phyloP scores from a whole-genome alignment of 2,113 vertebrate genomes.

The Pomatorhinus ruficollis region DNA sequence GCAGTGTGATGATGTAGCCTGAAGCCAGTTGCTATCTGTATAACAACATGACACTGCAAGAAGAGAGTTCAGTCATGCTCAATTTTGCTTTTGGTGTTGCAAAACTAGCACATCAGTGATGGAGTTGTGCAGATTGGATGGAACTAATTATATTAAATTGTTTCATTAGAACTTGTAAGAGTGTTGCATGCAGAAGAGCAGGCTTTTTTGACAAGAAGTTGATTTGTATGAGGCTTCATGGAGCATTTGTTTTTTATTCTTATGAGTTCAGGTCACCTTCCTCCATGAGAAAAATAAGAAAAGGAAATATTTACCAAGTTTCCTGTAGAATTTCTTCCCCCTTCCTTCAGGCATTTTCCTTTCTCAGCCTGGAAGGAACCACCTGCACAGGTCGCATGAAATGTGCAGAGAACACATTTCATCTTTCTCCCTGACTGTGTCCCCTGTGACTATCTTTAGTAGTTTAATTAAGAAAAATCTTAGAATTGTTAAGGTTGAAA shows the following conservation, averaged over 20 bases:
- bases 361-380: not conserved
- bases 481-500: not conserved
- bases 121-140: not conserved
- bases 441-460: not conserved
- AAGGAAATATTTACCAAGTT: not conserved
- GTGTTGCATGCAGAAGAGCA: not conserved
- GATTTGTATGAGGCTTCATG: not conserved
- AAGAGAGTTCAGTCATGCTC: constrained; percentile 32
- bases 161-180: not conserved
- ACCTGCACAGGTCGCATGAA: not conserved
- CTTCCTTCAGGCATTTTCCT: not conserved
- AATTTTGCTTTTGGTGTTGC: constrained; percentile 13
- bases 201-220: not conserved
- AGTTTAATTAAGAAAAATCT: not conserved
- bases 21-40: not conserved
- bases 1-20: not conserved
- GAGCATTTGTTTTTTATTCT: constrained; percentile 2
- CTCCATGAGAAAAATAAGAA: not conserved
- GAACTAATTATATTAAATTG: not conserved
- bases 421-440: not conserved
- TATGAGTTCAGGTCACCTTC: not conserved
- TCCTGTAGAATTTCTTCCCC: not conserved
- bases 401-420: not conserved
- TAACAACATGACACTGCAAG: not conserved
- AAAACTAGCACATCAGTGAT: not conserved